Conservation (phyloP, 2,113 vertebrate genomes). For the Urocynchramus pylzowi region DNA sequence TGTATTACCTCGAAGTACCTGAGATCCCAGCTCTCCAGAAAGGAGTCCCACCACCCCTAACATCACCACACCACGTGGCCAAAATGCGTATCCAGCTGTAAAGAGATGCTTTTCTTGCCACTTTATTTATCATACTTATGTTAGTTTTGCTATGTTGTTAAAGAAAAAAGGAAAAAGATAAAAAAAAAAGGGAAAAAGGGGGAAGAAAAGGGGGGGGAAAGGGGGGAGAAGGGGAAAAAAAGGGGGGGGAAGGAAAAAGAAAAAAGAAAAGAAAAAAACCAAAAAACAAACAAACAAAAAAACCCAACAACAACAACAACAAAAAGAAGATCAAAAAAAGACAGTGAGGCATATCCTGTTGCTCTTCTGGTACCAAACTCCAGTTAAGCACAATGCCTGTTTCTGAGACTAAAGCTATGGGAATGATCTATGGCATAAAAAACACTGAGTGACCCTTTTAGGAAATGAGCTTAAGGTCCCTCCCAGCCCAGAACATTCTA, state of each 20-base stretch:
- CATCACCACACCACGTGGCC: fast-evolving
- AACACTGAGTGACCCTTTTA: neutral
- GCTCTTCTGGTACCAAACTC: neutral
- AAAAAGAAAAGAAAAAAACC: neutral
- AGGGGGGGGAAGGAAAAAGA: fast-evolving
- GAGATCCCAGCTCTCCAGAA: neutral
- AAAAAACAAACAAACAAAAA: too few species aligned
- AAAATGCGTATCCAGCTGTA: neutral
- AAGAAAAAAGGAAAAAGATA: too few species aligned
- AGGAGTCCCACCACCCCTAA: neutral
- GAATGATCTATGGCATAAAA: neutral
- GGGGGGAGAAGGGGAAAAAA: too few species aligned
- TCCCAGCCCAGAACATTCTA: neutral
- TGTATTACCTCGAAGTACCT: neutral
- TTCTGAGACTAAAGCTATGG: neutral
- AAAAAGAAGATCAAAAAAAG: too few species aligned
- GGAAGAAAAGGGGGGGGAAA: too few species aligned
- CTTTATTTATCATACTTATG: neutral
- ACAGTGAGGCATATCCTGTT: neutral
- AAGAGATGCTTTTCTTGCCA: neutral
- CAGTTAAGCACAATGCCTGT: neutral
- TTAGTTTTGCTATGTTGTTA: neutral
- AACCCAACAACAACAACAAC: too few species aligned
- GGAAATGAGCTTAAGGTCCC: neutral
- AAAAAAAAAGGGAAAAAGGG: too few species aligned